Percentiles rank a stretch among this genome's conserved stretches.
These are phyloP conservation scores for Capromys pilorides DNA, from an alignment of 2,797 vertebrate species.

Conservation along the genomic window DNA sequence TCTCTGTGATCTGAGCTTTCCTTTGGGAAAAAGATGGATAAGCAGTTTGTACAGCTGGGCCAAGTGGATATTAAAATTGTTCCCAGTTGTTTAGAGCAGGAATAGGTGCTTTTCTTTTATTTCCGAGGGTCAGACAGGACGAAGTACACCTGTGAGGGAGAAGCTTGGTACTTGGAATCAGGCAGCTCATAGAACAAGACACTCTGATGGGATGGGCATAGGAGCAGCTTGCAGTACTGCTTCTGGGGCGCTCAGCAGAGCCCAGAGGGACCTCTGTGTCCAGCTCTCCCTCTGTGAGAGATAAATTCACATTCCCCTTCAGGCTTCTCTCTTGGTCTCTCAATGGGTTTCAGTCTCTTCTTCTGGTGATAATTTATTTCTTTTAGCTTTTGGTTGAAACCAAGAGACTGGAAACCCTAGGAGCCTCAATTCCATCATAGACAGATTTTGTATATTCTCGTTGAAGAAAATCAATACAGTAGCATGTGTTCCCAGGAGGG, in stretches of 20 bases:
- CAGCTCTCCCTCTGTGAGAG: neutral
- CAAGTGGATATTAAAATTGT: neutral
- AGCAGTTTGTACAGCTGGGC: neutral
- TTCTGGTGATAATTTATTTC: constrained; percentile 68
- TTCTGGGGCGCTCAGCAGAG: neutral
- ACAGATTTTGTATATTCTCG: constrained; percentile 41
- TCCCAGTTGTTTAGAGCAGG: neutral
- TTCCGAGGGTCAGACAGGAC: neutral
- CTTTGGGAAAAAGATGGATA: neutral
- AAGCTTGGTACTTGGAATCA: neutral
- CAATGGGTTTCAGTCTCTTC: constrained; percentile 55
- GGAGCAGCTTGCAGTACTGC: neutral
- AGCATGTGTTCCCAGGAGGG: constrained; percentile 7
- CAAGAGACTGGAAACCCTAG: constrained; percentile 32
- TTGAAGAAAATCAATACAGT: constrained; percentile 69
- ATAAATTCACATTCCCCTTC: constrained; percentile 26
- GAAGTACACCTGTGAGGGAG: neutral
- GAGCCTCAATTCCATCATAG: constrained; percentile 46
- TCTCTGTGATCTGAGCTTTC: neutral
- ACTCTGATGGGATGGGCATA: neutral
- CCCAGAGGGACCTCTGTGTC: neutral
- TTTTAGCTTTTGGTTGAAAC: constrained; percentile 61
- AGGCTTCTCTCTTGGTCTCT: constrained; percentile 50
- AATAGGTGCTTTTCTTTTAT: neutral
- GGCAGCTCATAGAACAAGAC: neutral